A percentile compares a stretch with the other conserved stretches of the same genome.
Evolutionary conservation across 2,797 vertebrate genomes (phyloP).

Genomic region (Trachops cirrhosus): DNA sequence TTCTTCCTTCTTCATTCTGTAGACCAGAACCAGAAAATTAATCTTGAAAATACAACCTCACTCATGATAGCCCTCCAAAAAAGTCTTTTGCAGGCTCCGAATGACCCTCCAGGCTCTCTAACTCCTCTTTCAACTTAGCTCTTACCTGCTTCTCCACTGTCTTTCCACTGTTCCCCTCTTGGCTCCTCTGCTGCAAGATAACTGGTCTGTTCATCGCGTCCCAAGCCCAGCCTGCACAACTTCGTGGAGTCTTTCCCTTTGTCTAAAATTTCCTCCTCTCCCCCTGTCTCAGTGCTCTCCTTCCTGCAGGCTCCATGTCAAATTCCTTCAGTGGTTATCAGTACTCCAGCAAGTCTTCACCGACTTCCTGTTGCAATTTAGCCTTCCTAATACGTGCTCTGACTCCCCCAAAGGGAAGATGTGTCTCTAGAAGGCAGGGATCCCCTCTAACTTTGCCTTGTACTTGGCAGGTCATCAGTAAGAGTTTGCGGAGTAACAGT

Average conservation of each 20-base stretch:
- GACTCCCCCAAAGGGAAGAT: background rate
- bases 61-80: background rate
- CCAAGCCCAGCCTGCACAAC: accelerated
- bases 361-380: background rate
- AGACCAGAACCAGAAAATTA: background rate
- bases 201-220: background rate
- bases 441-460: background rate
- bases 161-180: background rate
- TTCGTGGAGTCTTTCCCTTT: background rate
- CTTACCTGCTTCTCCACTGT: background rate
- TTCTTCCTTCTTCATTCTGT: background rate
- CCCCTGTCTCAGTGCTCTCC: background rate
- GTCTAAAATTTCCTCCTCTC: background rate
- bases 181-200: background rate
- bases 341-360: background rate
- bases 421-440: background rate
- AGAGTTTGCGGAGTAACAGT: background rate
- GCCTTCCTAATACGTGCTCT: background rate
- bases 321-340: background rate
- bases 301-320: background rate
- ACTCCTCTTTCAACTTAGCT: background rate
- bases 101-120: background rate
- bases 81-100: background rate
- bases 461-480: background rate
- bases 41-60: background rate